These are phyloP conservation scores for Disparrhopalites patrizii DNA, from an alignment of 2,888 invertebrate genomes.

Conservation along the genomic window DNA sequence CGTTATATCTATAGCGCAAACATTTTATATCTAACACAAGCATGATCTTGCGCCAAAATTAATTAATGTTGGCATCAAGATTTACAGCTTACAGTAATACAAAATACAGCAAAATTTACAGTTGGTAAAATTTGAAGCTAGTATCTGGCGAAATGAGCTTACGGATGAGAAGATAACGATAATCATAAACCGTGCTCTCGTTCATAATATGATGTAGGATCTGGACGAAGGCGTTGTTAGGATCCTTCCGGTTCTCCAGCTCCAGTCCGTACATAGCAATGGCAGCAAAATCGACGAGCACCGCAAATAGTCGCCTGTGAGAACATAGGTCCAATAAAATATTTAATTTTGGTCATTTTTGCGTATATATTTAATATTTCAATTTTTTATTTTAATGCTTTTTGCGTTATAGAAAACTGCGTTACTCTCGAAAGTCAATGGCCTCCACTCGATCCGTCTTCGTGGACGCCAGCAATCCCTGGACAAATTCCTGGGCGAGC, in stretches of 20 bases:
- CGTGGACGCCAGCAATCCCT: no score
- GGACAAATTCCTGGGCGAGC: background rate
- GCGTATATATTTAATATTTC: no score
- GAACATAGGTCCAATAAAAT: no score
- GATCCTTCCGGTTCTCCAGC: conserved; percentile 38
- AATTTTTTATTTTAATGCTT: no score
- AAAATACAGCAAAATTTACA: background rate
- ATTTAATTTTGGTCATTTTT: no score
- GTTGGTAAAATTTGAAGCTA: background rate
- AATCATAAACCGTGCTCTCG: conserved; percentile 31
- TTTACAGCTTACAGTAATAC: no score
- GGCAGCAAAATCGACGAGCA: conserved; percentile 42
- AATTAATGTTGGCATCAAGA: no score
- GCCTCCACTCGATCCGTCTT: no score
- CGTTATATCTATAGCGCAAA: no score
- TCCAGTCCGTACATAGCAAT: conserved; percentile 36
- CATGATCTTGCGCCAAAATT: no score
- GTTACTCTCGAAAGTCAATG: conserved; percentile 32
- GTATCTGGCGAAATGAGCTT: conserved; percentile 9
- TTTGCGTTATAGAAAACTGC: no score
- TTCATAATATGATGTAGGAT: conserved; percentile 38
- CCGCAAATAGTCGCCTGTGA: conserved; percentile 36
- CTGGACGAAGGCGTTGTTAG: conserved; percentile 40
- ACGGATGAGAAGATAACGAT: conserved; percentile 38
- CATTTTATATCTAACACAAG: no score